Percentiles rank a stretch among this genome's conserved stretches.
phyloP scores from a whole-genome alignment of 2,797 vertebrate genomes.

The Cottoperca gobio region DNA sequence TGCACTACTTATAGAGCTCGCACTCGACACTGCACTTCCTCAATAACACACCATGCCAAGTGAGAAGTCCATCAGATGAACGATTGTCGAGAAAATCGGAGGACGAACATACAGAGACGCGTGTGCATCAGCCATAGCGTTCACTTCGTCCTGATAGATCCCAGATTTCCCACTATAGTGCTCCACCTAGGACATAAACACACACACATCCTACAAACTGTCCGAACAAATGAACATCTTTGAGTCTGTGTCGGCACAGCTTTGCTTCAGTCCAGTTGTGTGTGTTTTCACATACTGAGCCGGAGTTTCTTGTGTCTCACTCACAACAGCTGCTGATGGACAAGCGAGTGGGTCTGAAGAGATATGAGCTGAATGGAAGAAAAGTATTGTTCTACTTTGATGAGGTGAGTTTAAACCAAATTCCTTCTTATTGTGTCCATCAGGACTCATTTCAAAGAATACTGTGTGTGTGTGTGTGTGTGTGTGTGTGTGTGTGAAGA shows the following conservation, averaged over 20 bases:
- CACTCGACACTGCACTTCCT: too few species aligned
- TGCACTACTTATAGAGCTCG: too few species aligned
- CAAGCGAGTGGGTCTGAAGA: constrained; percentile 91
- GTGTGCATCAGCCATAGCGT: not conserved
- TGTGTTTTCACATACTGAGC: not conserved
- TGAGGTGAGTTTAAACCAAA: constrained; percentile 83
- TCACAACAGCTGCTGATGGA: constrained; percentile 88
- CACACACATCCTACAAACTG: not conserved
- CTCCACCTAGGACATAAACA: not conserved
- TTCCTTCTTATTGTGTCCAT: not conserved
- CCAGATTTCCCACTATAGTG: not conserved
- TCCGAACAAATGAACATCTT: not conserved
- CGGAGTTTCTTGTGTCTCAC: constrained; percentile 4
- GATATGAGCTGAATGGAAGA: constrained; percentile 91
- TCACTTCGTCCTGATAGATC: not conserved
- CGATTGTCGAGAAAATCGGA: too few species aligned
- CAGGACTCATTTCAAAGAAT: not conserved
- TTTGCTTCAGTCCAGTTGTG: not conserved
- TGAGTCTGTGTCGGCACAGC: not conserved
- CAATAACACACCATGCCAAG: too few species aligned
- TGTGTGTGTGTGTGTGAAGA: not conserved
- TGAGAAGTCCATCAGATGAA: too few species aligned
- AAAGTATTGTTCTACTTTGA: constrained; percentile 96
- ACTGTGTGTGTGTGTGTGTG: not conserved
- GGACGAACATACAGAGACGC: too few species aligned